phyloP scores from a whole-genome alignment of 2,113 vertebrate genomes.

The Arvicanthis niloticus region DNA sequence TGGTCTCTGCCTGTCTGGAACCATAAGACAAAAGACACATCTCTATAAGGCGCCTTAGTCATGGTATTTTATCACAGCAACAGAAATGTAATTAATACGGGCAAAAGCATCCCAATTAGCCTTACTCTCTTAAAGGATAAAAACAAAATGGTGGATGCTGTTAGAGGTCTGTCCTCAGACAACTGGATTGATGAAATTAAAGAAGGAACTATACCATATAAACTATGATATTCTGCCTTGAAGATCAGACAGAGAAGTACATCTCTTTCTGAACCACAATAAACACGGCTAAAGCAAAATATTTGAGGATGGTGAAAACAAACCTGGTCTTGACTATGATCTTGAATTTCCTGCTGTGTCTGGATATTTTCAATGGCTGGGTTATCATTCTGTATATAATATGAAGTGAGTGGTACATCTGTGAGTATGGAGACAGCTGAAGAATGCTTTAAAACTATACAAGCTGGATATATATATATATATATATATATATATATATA shows the following conservation, averaged over 20 bases:
- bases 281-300: neutral
- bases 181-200: neutral
- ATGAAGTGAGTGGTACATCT: neutral
- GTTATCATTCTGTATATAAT: neutral
- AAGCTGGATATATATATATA: neutral
- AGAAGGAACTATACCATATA: neutral
- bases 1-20: no score
- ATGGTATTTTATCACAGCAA: neutral
- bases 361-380: neutral
- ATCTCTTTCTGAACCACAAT: neutral
- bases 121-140: neutral
- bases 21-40: neutral
- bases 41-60: neutral
- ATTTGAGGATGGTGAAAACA: neutral
- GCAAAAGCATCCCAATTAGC: no score
- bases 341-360: neutral
- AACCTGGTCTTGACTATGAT: neutral
- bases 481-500: no score
- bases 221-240: neutral
- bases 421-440: neutral
- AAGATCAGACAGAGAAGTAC: neutral
- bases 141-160: neutral
- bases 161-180: neutral
- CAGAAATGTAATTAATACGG: neutral
- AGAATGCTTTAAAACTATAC: neutral